Conservation (phyloP, 2,113 vertebrate species). For the Hassar affinis region DNA sequence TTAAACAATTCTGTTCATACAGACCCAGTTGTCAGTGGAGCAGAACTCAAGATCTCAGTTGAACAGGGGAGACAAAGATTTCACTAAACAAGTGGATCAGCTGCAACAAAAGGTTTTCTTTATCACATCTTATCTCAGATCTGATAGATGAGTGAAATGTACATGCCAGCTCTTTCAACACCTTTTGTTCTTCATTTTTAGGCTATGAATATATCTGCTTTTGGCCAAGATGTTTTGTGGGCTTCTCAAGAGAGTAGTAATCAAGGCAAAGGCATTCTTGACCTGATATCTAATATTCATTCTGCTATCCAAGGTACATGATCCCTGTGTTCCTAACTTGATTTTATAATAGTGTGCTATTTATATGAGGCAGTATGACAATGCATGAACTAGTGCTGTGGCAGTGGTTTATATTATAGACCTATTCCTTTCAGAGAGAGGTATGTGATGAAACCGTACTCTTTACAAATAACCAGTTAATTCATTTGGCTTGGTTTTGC, state of each 20-base stretch:
- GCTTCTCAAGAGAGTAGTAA: slow-evolving; percentile 66
- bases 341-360: background rate
- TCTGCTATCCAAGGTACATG: slow-evolving; percentile 74
- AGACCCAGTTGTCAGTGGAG: slow-evolving; percentile 64
- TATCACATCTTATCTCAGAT: background rate
- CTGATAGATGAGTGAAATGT: background rate
- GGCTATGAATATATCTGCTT: slow-evolving; percentile 63
- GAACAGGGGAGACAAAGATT: slow-evolving; percentile 53
- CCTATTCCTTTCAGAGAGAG: background rate
- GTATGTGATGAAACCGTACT: background rate
- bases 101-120: slow-evolving; percentile 60
- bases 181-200: slow-evolving; percentile 59
- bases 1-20: background rate
- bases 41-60: slow-evolving; percentile 50
- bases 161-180: background rate
- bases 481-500: slow-evolving; percentile 2
- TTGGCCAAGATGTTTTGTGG: slow-evolving; percentile 59
- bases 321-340: background rate
- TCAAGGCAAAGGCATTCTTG: slow-evolving; percentile 68
- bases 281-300: slow-evolving; percentile 69
- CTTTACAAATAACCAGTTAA: background rate
- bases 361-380: background rate
- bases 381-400: background rate
- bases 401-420: background rate
- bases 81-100: slow-evolving; percentile 60